Evolutionary conservation across 2,113 vertebrate species (phyloP).

Genomic region (Ictalurus punctatus): DNA sequence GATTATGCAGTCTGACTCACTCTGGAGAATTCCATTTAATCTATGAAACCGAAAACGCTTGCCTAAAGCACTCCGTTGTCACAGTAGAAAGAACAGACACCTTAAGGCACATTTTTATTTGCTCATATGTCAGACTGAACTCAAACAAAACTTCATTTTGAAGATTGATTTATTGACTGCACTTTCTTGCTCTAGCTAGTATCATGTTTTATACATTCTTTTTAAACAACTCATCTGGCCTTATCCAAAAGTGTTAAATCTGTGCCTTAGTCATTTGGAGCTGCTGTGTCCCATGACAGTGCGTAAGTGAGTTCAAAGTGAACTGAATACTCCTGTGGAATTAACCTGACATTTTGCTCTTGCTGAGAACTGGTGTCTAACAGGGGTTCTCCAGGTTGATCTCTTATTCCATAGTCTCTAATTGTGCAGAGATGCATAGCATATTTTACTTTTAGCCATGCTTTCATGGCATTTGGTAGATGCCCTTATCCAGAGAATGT

Average conservation of each 20-base stretch:
- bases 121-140: background rate
- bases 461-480: background rate
- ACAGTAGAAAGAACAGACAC: background rate
- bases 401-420: conserved; percentile 14
- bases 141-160: background rate
- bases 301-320: conserved; percentile 16
- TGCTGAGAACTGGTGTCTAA: background rate
- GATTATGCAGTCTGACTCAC: background rate
- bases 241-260: background rate
- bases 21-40: background rate
- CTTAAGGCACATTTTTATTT: conserved; percentile 2
- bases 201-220: background rate
- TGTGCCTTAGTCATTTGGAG: background rate
- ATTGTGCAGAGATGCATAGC: conserved; percentile 17
- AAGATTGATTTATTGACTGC: background rate
- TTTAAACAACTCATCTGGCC: background rate
- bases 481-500: no score
- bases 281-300: conserved; percentile 29
- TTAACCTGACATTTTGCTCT: conserved; percentile 51
- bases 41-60: background rate
- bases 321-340: conserved; percentile 40
- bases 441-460: background rate
- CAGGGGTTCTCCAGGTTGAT: conserved; percentile 28
- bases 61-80: background rate
- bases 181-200: background rate